phyloP scores from a whole-genome alignment of 2,888 invertebrate genomes.

The Diplazon laetatorius region DNA sequence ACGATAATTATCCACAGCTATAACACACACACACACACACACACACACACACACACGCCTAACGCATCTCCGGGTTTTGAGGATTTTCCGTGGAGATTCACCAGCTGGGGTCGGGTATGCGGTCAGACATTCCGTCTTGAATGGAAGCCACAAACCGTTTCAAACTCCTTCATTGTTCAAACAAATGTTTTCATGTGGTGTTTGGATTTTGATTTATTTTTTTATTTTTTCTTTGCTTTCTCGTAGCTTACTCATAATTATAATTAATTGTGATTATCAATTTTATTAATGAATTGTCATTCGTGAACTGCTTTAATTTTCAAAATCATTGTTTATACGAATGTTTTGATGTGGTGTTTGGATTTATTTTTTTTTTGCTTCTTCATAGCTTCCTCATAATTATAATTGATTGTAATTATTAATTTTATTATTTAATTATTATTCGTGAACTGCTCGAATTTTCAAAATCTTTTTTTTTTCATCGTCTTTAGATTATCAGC shows the following conservation, averaged over 20 bases:
- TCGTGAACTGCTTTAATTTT: too few species aligned
- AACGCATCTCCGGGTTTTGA: constrained; percentile 1
- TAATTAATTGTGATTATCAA: too few species aligned
- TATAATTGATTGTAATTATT: too few species aligned
- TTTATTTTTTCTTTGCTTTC: not conserved
- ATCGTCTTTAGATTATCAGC: too few species aligned
- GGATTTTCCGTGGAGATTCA: constrained; percentile 25
- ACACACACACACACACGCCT: too few species aligned
- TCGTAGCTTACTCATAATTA: too few species aligned
- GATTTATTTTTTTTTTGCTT: not conserved
- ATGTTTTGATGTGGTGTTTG: not conserved
- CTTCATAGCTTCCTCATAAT: too few species aligned
- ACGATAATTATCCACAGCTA: constrained; percentile 3
- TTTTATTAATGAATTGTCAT: too few species aligned
- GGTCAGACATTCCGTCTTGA: constrained; percentile 23
- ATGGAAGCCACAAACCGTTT: not conserved
- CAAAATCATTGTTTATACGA: not conserved
- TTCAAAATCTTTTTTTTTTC: too few species aligned
- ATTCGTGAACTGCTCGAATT: too few species aligned
- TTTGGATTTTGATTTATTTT: not conserved
- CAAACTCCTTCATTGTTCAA: not conserved
- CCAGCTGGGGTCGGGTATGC: not conserved
- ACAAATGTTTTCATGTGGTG: not conserved
- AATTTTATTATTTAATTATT: too few species aligned
- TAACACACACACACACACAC: too few species aligned